phyloP scores from a whole-genome alignment of 1,140 invertebrate species.

The Trachymyrmex cornetzi region DNA sequence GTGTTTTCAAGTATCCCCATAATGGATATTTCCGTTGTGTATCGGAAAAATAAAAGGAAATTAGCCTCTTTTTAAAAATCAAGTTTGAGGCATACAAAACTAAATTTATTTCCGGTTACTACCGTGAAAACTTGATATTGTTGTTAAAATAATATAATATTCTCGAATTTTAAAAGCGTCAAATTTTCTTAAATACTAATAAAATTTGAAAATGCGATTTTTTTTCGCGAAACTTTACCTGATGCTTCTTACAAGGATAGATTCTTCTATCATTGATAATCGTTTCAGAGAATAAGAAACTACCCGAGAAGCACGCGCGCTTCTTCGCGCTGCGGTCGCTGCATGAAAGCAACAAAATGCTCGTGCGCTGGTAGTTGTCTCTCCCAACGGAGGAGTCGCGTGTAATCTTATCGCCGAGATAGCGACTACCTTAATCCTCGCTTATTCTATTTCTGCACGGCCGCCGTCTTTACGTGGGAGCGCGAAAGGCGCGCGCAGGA shows the following conservation, averaged over 20 bases:
- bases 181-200: not conserved
- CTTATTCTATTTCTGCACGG: constrained; percentile 72
- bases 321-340: not conserved
- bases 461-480: constrained; percentile 57
- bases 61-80: not conserved
- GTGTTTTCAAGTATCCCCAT: not conserved
- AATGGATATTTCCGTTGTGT: not conserved
- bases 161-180: not conserved
- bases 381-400: constrained; percentile 37
- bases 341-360: constrained; percentile 32
- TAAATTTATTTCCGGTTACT: not conserved
- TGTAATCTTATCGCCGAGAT: constrained; percentile 75
- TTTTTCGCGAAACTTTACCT: not conserved
- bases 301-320: not conserved
- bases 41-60: not conserved
- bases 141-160: not conserved
- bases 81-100: not conserved
- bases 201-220: not conserved
- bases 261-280: not conserved
- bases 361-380: constrained; percentile 62
- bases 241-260: not conserved
- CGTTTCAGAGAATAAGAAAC: constrained; percentile 24
- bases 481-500: constrained; percentile 19
- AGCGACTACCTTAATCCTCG: constrained; percentile 74
- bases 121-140: not conserved